Conservation (phyloP, 92 coral and sea anemone species). For the Chrysogorgia sp. region DNA sequence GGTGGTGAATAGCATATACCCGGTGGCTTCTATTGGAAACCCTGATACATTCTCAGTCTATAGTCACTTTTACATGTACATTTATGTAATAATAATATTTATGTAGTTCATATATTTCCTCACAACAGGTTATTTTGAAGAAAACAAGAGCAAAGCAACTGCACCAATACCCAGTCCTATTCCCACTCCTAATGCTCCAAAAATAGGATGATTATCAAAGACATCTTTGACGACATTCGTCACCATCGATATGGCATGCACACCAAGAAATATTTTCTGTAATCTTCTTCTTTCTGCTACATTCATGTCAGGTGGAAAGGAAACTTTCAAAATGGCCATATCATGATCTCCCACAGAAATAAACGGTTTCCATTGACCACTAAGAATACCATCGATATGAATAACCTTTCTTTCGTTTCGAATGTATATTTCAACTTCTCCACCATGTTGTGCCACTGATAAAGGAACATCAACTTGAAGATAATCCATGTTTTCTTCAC, state of each 20-base stretch:
- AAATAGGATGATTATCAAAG: constrained; percentile 9
- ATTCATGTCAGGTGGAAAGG: constrained; percentile 28
- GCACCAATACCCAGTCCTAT: constrained; percentile 41
- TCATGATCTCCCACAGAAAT: constrained; percentile 7
- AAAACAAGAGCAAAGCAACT: not conserved
- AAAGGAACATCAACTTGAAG: constrained; percentile 39
- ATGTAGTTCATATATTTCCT: too few species aligned
- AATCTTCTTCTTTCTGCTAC: constrained; percentile 34
- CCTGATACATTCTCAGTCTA: too few species aligned
- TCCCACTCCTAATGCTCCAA: constrained; percentile 30
- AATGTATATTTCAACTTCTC: not conserved
- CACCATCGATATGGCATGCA: constrained; percentile 32
- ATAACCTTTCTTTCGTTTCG: not conserved
- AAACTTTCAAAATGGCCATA: constrained; percentile 24
- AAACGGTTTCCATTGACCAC: constrained; percentile 43
- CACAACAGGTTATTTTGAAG: not conserved
- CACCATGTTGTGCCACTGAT: constrained; percentile 31
- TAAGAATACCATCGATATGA: constrained; percentile 20
- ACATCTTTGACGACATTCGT: constrained; percentile 21
- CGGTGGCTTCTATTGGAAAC: too few species aligned
- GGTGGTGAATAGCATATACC: too few species aligned
- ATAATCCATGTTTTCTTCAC: constrained; percentile 24
- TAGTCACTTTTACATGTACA: not conserved
- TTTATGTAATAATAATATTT: not conserved
- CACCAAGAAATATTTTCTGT: constrained; percentile 31